phyloP scores from a whole-genome alignment of 2,888 invertebrate species.

The Enchytraeus crypticus region DNA sequence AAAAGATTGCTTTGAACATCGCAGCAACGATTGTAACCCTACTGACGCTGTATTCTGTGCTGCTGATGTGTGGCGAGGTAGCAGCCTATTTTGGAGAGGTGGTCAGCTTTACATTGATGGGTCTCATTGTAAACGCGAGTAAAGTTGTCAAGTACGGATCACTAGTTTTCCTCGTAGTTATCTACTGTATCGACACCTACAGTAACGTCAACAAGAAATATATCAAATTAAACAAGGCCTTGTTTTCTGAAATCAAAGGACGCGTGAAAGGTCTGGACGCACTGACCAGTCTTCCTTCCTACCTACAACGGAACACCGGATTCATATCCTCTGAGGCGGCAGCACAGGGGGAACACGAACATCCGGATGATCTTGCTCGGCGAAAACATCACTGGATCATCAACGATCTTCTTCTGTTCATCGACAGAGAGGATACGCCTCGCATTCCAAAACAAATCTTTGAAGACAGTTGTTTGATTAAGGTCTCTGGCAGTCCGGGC shows the following conservation, averaged over 20 bases:
- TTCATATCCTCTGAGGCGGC: conserved; percentile 33
- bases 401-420: conserved; percentile 40
- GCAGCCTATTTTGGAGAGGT: conserved; percentile 10
- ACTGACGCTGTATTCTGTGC: conserved; percentile 21
- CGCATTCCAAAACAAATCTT: conserved; percentile 41
- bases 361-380: conserved; percentile 15
- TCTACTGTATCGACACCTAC: conserved; percentile 46
- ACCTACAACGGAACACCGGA: conserved; percentile 30
- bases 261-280: conserved; percentile 39
- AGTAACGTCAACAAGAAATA: conserved; percentile 44
- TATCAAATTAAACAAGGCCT: conserved; percentile 39
- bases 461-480: conserved; percentile 38
- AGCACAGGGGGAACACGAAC: conserved; percentile 31
- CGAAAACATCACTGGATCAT: conserved; percentile 32
- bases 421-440: conserved; percentile 43
- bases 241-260: conserved; percentile 41
- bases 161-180: conserved; percentile 41
- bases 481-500: conserved; percentile 42
- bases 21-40: conserved; percentile 10
- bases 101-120: conserved; percentile 42
- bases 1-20: not conserved
- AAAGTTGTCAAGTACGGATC: conserved; percentile 41
- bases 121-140: conserved; percentile 44
- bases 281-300: conserved; percentile 39
- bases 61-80: conserved; percentile 24